Evolutionary conservation across 2,888 invertebrate species (phyloP).

Genomic region (Drosophila engyochracea): DNA sequence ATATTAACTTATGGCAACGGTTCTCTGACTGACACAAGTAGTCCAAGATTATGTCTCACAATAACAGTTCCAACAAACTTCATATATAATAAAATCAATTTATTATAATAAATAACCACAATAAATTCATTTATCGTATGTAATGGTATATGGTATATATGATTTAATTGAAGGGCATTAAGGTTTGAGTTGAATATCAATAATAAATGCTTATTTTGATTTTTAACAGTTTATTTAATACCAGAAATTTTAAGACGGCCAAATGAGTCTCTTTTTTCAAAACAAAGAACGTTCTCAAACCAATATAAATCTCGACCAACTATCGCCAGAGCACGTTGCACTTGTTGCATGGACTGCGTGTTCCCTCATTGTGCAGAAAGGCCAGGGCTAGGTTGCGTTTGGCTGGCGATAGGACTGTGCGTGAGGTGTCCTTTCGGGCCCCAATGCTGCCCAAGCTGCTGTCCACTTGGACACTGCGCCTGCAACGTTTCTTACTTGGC

Average conservation of each 20-base stretch:
- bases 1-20: neutral
- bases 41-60: neutral
- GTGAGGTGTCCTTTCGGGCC: constrained; percentile 19
- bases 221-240: neutral
- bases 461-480: constrained; percentile 9
- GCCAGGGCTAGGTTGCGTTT: constrained; percentile 64
- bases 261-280: neutral
- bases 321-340: constrained; percentile 38
- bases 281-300: neutral
- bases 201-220: no score
- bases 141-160: neutral
- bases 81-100: neutral
- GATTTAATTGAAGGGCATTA: neutral
- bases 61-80: neutral
- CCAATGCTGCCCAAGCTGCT: constrained; percentile 65
- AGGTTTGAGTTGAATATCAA: no score
- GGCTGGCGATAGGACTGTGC: constrained; percentile 45
- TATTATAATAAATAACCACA: no score
- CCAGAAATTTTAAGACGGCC: neutral
- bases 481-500: constrained; percentile 3
- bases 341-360: neutral
- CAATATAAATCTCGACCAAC: neutral
- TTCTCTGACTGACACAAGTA: neutral
- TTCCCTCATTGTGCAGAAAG: constrained; percentile 39
- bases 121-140: neutral